A percentile compares a stretch with the other conserved stretches of the same genome.
Conservation (phyloP, 2,888 invertebrate genomes). For the Rotaria sp. region DNA sequence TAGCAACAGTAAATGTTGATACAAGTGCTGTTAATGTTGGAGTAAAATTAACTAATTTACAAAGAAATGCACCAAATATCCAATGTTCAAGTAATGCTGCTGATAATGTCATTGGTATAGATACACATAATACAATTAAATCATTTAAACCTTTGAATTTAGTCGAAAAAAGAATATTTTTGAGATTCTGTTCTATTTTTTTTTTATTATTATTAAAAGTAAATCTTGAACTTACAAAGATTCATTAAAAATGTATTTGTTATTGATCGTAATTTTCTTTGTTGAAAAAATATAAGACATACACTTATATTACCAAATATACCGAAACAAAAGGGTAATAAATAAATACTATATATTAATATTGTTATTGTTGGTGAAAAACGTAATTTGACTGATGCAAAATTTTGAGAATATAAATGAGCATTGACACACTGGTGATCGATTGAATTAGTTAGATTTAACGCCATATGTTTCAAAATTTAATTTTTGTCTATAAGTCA, state of each 20-base stretch:
- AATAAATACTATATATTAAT: not conserved
- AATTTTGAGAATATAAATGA: not conserved
- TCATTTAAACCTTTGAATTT: not conserved
- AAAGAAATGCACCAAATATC: conserved; percentile 14
- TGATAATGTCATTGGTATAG: conserved; percentile 20
- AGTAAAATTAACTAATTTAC: not conserved
- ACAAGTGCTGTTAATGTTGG: conserved; percentile 6
- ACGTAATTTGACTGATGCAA: not conserved
- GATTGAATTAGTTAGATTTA: not conserved
- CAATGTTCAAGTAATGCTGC: conserved; percentile 1
- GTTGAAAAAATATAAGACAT: conserved; percentile 29
- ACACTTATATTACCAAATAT: conserved; percentile 24
- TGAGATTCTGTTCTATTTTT: not conserved
- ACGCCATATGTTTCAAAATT: not conserved
- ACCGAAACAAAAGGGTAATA: conserved; percentile 17
- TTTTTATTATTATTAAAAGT: not conserved
- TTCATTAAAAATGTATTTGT: conserved; percentile 26
- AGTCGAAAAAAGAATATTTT: not conserved
- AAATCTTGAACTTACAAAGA: not conserved
- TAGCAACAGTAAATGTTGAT: conserved; percentile 28
- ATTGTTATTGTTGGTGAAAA: not conserved
- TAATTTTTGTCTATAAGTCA: not conserved
- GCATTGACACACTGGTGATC: not conserved
- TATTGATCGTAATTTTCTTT: conserved; percentile 24
- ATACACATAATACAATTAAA: conserved; percentile 28